phyloP scores from a whole-genome alignment of 1,140 invertebrate genomes.

The Orchestia grillus region DNA sequence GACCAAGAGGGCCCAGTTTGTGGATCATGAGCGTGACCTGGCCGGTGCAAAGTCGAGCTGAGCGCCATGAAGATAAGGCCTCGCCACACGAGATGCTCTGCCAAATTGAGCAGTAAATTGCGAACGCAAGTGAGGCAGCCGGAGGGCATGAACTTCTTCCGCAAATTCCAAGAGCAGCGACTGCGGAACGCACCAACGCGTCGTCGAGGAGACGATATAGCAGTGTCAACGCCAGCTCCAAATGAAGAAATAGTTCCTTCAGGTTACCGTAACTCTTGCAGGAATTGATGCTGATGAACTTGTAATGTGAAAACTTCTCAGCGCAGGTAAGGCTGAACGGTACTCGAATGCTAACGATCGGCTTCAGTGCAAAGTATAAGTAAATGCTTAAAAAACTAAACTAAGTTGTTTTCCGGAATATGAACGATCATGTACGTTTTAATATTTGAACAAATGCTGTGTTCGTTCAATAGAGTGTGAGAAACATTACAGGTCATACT shows the following conservation, averaged over 20 bases:
- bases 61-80: background rate
- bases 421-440: no score
- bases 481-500: no score
- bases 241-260: background rate
- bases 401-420: no score
- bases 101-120: conserved; percentile 30
- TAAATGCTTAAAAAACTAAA: no score
- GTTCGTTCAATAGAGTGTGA: no score
- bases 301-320: background rate
- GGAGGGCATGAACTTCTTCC: background rate
- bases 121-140: background rate
- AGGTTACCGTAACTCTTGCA: background rate
- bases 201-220: background rate
- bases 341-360: no score
- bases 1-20: background rate
- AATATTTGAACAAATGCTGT: no score
- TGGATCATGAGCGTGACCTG: background rate
- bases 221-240: background rate
- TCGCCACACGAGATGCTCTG: conserved; percentile 8
- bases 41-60: background rate
- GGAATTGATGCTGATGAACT: background rate
- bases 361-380: no score
- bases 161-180: background rate
- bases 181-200: background rate
- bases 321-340: background rate